phyloP scores from a whole-genome alignment of 2,797 vertebrate genomes.

The Acanthis flammea region DNA sequence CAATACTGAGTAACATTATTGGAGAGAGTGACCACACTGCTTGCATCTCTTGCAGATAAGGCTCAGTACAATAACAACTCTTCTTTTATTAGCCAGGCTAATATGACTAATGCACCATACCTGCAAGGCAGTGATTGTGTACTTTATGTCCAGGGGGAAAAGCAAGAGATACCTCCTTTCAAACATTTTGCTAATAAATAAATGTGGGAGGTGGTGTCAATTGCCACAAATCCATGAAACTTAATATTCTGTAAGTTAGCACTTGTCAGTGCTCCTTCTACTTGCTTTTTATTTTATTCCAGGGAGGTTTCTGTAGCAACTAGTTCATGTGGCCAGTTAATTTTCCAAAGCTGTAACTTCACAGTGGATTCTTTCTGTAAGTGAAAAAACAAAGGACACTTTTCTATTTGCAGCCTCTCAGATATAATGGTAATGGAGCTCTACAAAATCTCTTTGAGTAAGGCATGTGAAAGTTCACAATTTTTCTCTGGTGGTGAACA shows the following conservation, averaged over 20 bases:
- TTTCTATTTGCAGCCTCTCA: background rate
- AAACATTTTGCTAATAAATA: background rate
- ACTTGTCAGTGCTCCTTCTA: background rate
- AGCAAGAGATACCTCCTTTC: background rate
- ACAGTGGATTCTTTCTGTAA: background rate
- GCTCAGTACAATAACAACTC: background rate
- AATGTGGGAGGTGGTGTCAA: background rate
- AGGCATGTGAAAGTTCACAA: background rate
- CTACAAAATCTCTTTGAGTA: background rate
- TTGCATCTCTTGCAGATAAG: background rate
- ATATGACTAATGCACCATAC: background rate
- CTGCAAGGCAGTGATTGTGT: background rate
- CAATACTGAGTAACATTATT: background rate
- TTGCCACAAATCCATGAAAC: background rate
- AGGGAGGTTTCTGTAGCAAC: slow-evolving; percentile 13
- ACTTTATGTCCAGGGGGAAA: background rate
- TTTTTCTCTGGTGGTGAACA: background rate
- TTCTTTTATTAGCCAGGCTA: background rate
- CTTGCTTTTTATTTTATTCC: slow-evolving; percentile 14
- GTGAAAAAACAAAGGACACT: background rate
- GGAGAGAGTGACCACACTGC: background rate
- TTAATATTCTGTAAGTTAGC: slow-evolving; percentile 23
- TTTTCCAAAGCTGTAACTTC: background rate
- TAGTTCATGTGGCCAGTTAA: background rate
- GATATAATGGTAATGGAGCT: background rate